Conservation (phyloP, 2,113 vertebrate species). For the Crotalus horridus region DNA sequence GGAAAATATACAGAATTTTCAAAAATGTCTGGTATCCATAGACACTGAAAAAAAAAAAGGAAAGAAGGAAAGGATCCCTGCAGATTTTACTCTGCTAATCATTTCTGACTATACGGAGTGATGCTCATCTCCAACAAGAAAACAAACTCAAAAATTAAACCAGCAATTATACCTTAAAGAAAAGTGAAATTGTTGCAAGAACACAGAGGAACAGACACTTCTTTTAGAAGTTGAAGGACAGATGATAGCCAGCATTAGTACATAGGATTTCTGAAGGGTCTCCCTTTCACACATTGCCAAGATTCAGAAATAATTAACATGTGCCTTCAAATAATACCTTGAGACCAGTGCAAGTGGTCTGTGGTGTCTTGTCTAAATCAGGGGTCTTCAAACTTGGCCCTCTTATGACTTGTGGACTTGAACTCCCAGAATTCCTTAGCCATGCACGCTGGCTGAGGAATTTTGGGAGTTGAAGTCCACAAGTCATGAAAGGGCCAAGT, state of each 20-base stretch:
- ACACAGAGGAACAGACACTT: background rate
- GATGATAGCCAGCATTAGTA: background rate
- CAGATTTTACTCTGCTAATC: background rate
- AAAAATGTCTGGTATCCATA: background rate
- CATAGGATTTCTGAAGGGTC: background rate
- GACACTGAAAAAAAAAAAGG: background rate
- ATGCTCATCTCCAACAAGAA: background rate
- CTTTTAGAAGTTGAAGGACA: background rate
- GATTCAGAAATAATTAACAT: background rate
- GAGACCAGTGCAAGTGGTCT: background rate
- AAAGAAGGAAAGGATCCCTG: background rate
- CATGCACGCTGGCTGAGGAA: too few species aligned
- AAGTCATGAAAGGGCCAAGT: background rate
- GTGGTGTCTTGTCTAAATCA: background rate
- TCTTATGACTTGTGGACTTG: too few species aligned
- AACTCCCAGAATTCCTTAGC: too few species aligned
- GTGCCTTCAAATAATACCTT: background rate
- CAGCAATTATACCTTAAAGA: background rate
- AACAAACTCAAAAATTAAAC: background rate
- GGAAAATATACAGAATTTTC: background rate
- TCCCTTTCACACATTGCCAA: background rate
- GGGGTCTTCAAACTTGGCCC: too few species aligned
- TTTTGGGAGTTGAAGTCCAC: too few species aligned
- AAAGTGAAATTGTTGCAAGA: background rate
- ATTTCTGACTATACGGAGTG: background rate